Base-by-base conservation (phyloP, 2,113 vertebrate genomes). In the Tetrao urogallus region DNA sequence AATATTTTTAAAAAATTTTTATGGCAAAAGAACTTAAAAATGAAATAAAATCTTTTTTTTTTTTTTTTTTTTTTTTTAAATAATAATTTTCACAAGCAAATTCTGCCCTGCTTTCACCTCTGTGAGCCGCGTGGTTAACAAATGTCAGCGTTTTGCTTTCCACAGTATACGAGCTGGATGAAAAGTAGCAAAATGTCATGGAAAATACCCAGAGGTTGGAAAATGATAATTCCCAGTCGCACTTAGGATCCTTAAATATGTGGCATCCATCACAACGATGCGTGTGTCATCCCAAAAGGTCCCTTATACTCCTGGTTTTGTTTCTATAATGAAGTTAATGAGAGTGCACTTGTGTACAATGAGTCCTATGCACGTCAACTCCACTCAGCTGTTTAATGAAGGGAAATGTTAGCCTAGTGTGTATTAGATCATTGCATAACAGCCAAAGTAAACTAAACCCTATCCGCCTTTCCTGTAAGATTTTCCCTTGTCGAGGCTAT, bases 211-310 rank as follows among this genome's bases (percentile, higher is more conserved):
- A 5, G 18, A 8, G 9, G 4, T 27, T 30, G 58, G 58, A 61
- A 91, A 77, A 77, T 27, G 4, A 19, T 21, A 4, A 2, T 13
- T 54, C 34, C 13, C 11, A 9, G 22, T 3, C 5, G 11, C 32
- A 17, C 4, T 1, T 0, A 3, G 21, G 32, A 28, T 8, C 10
- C 18, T 27, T 47, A 42, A 0, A 1, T 2, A 18, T 19, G 32
- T 11, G 12, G 56, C 4, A 11, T 17, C 16, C 4, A 1, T 22
- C 19, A 1, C 0, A 4, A 32, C 11, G 70, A 34, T 22, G 48
- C 3, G 0, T 10, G 14, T 16, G 72, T 67, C 60, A 52, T 13
- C 50, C 12, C 1, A 0, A 10, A 67, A 71, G 1, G 13, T 45
- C 16, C 7, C 30, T 42, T 9, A 19, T 9, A 25, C 24, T 50